phyloP scores from a whole-genome alignment of 2,113 vertebrate genomes.

The Mastomys natalensis region DNA sequence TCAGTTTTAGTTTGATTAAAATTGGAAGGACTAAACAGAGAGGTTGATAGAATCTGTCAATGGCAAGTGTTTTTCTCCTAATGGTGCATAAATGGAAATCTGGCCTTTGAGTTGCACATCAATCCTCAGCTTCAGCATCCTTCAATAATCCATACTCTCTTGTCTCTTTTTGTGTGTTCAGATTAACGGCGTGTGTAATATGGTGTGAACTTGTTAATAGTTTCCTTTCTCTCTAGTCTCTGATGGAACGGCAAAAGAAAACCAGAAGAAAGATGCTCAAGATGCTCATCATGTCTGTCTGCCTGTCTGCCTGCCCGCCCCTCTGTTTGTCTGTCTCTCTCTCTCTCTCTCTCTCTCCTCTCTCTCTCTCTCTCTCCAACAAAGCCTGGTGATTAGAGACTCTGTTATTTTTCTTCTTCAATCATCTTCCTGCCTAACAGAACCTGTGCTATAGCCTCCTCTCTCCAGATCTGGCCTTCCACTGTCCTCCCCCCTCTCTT shows the following conservation, averaged over 20 bases:
- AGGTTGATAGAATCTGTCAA: constrained; percentile 51
- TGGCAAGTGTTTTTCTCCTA: constrained; percentile 53
- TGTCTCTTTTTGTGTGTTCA: constrained; percentile 32
- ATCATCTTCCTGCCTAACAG: background rate
- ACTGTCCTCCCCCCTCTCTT: too few species aligned
- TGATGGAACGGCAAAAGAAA: constrained; percentile 5
- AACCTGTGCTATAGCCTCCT: background rate
- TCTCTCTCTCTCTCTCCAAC: constrained; percentile 14
- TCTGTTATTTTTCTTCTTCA: background rate
- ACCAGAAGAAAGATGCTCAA: background rate
- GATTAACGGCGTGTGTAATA: background rate
- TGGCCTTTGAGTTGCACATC: background rate
- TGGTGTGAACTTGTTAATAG: constrained; percentile 19
- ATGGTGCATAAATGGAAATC: constrained; percentile 25
- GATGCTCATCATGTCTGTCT: background rate
- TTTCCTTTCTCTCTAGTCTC: constrained; percentile 19
- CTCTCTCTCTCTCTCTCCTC: background rate
- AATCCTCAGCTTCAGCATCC: background rate
- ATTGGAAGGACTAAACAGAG: constrained; percentile 60
- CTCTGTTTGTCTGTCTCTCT: background rate
- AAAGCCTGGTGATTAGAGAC: background rate
- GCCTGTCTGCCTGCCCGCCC: background rate
- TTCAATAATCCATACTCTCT: constrained; percentile 50
- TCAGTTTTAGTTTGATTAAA: constrained; percentile 67
- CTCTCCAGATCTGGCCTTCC: background rate